Conservation (phyloP, 2,113 vertebrate genomes). For the Alectura lathami region DNA sequence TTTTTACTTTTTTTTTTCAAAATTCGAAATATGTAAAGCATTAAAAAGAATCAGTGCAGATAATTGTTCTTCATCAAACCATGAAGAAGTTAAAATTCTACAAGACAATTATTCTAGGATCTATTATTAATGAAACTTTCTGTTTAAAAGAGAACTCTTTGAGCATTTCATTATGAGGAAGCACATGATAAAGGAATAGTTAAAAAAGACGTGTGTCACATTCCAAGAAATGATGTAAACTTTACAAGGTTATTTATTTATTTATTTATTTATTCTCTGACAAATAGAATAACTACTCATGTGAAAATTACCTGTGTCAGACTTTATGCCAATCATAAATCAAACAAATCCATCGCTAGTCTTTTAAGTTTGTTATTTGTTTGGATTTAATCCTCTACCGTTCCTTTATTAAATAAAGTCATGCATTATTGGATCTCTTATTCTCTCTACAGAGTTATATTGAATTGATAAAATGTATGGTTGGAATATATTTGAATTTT, state of each 20-base stretch:
- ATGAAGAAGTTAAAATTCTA: neutral
- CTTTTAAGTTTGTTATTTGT: neutral
- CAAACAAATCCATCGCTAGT: neutral
- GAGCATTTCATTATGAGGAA: neutral
- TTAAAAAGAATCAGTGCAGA: neutral
- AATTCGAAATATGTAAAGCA: neutral
- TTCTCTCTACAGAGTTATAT: accelerated
- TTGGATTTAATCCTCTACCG: neutral
- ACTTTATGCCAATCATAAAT: neutral
- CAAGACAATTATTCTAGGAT: neutral
- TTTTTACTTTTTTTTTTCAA: neutral
- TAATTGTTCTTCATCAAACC: neutral
- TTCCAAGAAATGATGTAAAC: neutral
- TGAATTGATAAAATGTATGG: neutral
- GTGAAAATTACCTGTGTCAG: neutral
- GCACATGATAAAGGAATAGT: neutral
- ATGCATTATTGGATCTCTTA: neutral
- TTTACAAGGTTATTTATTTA: neutral
- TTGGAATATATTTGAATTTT: neutral
- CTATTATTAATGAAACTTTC: neutral
- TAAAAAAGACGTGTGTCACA: neutral
- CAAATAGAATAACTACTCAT: neutral
- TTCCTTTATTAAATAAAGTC: neutral
- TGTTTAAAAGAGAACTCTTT: neutral
- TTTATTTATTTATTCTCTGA: neutral